Evolutionary conservation across 2,113 vertebrate genomes (phyloP).

Genomic region (Thamnaconus septentrionalis): DNA sequence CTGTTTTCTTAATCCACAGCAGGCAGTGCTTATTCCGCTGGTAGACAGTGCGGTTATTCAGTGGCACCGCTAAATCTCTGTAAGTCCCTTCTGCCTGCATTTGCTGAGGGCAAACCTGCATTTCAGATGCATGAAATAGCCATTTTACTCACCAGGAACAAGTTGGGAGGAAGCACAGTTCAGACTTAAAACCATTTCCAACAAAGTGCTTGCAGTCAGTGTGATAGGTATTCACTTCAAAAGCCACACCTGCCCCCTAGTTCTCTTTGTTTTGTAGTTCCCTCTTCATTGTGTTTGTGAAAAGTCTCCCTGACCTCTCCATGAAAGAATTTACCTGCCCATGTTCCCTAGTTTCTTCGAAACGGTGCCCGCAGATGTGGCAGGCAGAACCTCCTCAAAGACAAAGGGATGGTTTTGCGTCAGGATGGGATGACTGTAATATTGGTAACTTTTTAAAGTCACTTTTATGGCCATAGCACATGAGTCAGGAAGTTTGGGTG

Average conservation of each 20-base stretch:
- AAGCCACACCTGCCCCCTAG: no score
- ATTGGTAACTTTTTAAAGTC: conserved; percentile 58
- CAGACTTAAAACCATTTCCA: background rate
- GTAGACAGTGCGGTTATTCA: conserved; percentile 81
- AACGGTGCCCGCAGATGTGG: conserved; percentile 59
- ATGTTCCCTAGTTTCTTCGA: conserved; percentile 54
- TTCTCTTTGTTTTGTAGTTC: no score
- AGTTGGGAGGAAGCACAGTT: conserved; percentile 21
- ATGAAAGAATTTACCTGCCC: conserved; percentile 44
- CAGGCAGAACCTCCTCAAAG: conserved; percentile 51
- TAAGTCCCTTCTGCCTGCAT: conserved; percentile 80
- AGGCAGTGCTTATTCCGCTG: conserved; percentile 81
- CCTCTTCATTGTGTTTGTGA: no score
- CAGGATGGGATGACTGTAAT: conserved; percentile 66
- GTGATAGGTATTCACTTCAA: no score
- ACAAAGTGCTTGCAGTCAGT: no score
- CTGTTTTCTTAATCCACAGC: conserved; percentile 75
- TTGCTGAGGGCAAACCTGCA: conserved; percentile 74
- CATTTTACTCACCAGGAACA: conserved; percentile 63
- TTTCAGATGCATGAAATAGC: conserved; percentile 75
- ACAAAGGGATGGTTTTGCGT: conserved; percentile 18
- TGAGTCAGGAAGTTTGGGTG: conserved; percentile 28
- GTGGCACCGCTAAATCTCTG: conserved; percentile 78
- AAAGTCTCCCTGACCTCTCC: no score
- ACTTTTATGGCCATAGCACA: conserved; percentile 36